Evolutionary conservation across 2,113 vertebrate species (phyloP), one percentile per base, ranked within the genome.

Genomic region (Lophotis ruficrista): DNA sequence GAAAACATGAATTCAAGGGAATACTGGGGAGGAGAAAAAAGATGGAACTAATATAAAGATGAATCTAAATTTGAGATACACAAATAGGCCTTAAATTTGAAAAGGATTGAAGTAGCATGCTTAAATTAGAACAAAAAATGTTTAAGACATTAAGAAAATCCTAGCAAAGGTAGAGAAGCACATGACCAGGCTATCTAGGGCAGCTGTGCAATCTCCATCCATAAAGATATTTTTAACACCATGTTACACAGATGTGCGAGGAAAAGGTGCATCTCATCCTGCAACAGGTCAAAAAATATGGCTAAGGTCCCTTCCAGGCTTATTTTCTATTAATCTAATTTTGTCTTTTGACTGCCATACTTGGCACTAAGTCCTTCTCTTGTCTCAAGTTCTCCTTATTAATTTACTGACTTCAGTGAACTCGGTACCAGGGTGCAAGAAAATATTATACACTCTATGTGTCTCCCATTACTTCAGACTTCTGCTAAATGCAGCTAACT

Each of bases 21-120:
- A 64, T 30, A 33, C 2, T 14, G 8, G 13, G 35, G 14, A 0
- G 3, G 3, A 0, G 3, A 2, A 2, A 7, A 3, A 21, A 27
- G 5, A 16, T 31, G 2, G 6, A 16, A 60, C 53, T 28, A 71
- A 68, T 3, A 45, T 8, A 54, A 6, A 69, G 35, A 20, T 18
- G 2, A 69, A 65, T 65, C 38, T 30, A 65, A 78, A 61, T 17
- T 17, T 3, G 30, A 66, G 11, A 48, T 12, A 65, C 1, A n/a
- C 61, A 81, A 83, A 21, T 2, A 50, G 11, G 6, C 38, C 41
- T 70, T 65, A 21, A 70, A 53, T 79, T 43, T 58, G 47, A 78
- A 79, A 11, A 60, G 24, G 33, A 47, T 9, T 60, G 14, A 35
- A 58, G 20, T 3, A 56, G 8, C 7, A 35, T 41, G 21, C 31